These are phyloP conservation scores for Diploscapter pachys DNA, from an alignment of 1,140 invertebrate genomes.

Conservation along the genomic window DNA sequence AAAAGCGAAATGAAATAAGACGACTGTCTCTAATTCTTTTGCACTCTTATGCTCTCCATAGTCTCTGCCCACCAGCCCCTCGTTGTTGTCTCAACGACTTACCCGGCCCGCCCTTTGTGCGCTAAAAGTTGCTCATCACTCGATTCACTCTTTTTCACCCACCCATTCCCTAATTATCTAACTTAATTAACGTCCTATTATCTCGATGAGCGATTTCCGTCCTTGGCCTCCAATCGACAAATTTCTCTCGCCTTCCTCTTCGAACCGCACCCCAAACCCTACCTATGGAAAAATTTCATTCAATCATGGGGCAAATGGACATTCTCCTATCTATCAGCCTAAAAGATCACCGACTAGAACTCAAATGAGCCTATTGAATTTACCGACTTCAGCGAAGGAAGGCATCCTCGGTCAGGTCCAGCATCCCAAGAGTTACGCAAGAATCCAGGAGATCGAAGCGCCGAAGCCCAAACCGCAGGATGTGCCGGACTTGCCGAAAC, in stretches of 20 bases:
- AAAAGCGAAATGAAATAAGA: not conserved
- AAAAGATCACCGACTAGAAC: not conserved
- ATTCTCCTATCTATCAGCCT: not conserved
- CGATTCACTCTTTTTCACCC: no score
- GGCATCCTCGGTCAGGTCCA: conserved; percentile 80
- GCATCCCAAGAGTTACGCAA: conserved; percentile 76
- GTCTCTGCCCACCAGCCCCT: conserved; percentile 4
- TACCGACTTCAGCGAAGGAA: conserved; percentile 69
- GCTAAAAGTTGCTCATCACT: conserved; percentile 14
- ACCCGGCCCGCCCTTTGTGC: not conserved
- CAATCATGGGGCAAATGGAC: conserved; percentile 11
- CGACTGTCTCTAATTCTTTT: not conserved
- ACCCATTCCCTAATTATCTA: no score
- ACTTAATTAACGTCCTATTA: not conserved
- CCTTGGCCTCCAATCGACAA: not conserved
- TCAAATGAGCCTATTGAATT: conserved; percentile 32
- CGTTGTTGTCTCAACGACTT: conserved; percentile 18
- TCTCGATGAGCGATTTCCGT: conserved; percentile 9
- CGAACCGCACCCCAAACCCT: not conserved
- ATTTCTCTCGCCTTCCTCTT: no score
- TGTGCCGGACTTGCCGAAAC: conserved; percentile 54
- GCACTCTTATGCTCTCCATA: not conserved
- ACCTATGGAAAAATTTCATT: conserved; percentile 7
- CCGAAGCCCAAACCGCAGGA: conserved; percentile 74
- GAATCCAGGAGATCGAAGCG: conserved; percentile 81